Evolutionary conservation across 2,888 invertebrate genomes (phyloP), one percentile per base, ranked within the genome.

Genomic region (Cynaeus angustus): DNA sequence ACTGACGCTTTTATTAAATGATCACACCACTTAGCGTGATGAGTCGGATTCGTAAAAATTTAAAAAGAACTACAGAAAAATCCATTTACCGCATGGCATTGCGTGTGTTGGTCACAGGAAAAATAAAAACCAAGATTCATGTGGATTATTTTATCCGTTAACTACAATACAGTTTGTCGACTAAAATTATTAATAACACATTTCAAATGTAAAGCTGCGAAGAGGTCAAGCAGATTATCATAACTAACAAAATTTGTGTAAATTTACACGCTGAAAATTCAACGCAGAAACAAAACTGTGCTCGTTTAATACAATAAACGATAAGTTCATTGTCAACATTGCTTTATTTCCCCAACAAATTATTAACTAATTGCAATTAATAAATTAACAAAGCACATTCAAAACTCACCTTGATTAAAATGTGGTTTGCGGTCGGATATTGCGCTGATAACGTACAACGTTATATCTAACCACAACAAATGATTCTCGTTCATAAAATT

Each of bases 1-100:
- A 21, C 30, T 43, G 59, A 10, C 30, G 59, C 46, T 46, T 45
- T 59, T 59, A 59, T 59, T 59, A 59, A 59, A 59, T 59, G 43
- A 59, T 59, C 59, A 59, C 45, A 10, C 26, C 59, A 43, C 43
- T 56, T 56, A 43, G 55, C 55, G 55, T 55, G 55, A 55, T 55
- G 55, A 55, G 55, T 14, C 38, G 55, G 13, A 30, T 52, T 52
- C 52, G 52, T 52, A 30, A 52, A 52, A 52, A 52, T 52, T 52
- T 52, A 0, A 52, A 52, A 8, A 12, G 12, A 6, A 41, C 41
- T 10, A 6, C 41, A n/a, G 41, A 41, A 12, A 33, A 41, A 41
- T 41, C 13, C n/a, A 41, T 41, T 41, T 41, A n/a, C 1, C 4
- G 21, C 21, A 4, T 3, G 41, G 41, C 10, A n/a, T 41, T 3